Conservation (phyloP, 2,888 invertebrate species). For the Catocala sponsa region DNA sequence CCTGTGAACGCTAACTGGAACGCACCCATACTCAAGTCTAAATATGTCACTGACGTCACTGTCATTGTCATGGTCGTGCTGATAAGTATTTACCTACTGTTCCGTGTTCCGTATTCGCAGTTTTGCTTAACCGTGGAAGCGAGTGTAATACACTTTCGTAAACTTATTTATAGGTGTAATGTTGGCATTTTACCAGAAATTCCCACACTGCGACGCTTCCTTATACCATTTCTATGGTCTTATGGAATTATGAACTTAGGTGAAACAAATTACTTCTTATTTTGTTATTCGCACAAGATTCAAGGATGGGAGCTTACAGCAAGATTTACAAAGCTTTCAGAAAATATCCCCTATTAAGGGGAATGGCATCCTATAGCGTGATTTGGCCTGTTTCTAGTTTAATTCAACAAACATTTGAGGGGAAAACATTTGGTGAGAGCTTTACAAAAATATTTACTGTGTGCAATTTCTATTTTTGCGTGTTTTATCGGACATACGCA, state of each 20-base stretch:
- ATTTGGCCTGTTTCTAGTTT: conserved; percentile 93
- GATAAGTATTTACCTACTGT: not conserved
- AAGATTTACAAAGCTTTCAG: conserved; percentile 67
- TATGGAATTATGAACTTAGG: conserved; percentile 52
- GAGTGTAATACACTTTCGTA: conserved; percentile 23
- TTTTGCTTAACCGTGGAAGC: not conserved
- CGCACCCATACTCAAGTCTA: too few relatives aligned
- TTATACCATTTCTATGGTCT: conserved; percentile 35
- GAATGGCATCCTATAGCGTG: conserved; percentile 91
- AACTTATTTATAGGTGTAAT: conserved; percentile 41
- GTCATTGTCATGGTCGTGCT: conserved; percentile 3
- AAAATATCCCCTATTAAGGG: conserved; percentile 83
- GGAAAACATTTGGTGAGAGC: conserved; percentile 88
- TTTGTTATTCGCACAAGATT: conserved; percentile 51
- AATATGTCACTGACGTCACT: conserved; percentile 1
- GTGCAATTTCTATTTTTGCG: conserved; percentile 1
- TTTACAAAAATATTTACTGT: not conserved
- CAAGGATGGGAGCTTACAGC: conserved; percentile 70
- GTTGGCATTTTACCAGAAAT: conserved; percentile 60
- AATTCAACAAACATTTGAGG: conserved; percentile 91
- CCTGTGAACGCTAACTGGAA: too few relatives aligned
- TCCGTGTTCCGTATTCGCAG: not conserved
- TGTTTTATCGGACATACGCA: not conserved
- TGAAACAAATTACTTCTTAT: conserved; percentile 31
- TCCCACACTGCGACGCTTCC: conserved; percentile 43